Base-by-base conservation (phyloP, 2,888 invertebrate genomes). In the Andrena camellia region DNA sequence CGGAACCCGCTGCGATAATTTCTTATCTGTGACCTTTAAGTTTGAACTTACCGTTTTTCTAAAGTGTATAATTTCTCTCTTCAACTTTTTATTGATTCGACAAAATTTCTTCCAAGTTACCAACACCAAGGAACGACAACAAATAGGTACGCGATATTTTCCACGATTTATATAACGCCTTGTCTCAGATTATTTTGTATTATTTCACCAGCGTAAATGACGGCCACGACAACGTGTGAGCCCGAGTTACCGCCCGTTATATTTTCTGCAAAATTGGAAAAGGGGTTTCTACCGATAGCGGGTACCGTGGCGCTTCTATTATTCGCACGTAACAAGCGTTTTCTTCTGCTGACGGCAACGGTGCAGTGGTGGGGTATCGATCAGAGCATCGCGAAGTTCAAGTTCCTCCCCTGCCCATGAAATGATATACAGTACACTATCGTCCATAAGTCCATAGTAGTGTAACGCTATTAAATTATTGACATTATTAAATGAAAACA, bases 301-400 rank as follows among this genome's bases (percentile, higher is more conserved):
- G n/a, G 3, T 17, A 31, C 7, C 50, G 23, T n/a, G 6, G 23
- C 4, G 20, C 50, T 48, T 26, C 8, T 60, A n/a, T 59, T 33
- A 57, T 20, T 26, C 20, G 3, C 1, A 1, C 48, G 2, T 10
- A 60, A 75, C 42, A 23, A 6, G 66, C 13, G 13, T 42, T 42
- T 42, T 42, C 42, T 42, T 42, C 42, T 13, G 42, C 42, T 42
- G 42, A 4, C 42, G 13, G 42, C 42, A 42, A 42, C 42, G 42
- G 42, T 13, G 42, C 42, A 13, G 42, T 42, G 42, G 13, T 42
- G 42, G 42, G 29, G 5, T 57, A 75, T 60, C 75, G 60, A 69
- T 75, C 60, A 31, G 20, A 17, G 33, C 31, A 23, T 17, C 52
- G 20, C 20, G 29, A 66, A 76, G 33, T 70, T 70, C 62, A 76